A percentile compares a stretch with the other conserved stretches of the same genome.
Conservation (phyloP, 1,140 invertebrate species). For the Drosophila tsacasi region DNA sequence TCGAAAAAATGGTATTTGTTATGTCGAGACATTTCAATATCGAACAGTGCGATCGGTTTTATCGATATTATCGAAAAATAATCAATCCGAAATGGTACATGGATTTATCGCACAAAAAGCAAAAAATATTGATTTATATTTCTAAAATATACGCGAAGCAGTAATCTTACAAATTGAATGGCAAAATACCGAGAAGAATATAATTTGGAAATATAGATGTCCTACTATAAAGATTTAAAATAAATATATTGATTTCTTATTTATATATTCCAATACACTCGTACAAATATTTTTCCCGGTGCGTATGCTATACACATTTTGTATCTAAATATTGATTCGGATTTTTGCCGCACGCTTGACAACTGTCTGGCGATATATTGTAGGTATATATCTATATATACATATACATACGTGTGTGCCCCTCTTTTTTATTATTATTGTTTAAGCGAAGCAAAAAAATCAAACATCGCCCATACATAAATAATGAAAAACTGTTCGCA, state of each 20-base stretch:
- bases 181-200: too few species aligned
- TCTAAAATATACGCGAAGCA: too few species aligned
- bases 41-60: too few species aligned
- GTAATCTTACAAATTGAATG: too few species aligned
- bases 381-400: not conserved
- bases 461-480: constrained; percentile 24
- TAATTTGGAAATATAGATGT: too few species aligned
- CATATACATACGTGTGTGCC: not conserved
- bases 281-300: not conserved
- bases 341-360: constrained; percentile 47
- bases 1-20: too few species aligned
- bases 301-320: not conserved
- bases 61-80: too few species aligned
- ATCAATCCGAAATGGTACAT: too few species aligned
- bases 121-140: too few species aligned
- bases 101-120: too few species aligned
- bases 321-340: constrained; percentile 5
- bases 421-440: constrained; percentile 42
- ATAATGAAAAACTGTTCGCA: constrained; percentile 52
- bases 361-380: constrained; percentile 26
- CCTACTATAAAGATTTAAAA: not conserved
- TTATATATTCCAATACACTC: not conserved
- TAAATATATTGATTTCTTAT: not conserved
- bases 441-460: constrained; percentile 34
- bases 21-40: too few species aligned